A percentile compares a stretch with the other conserved stretches of the same genome.
These are phyloP conservation scores for Gouania willdenowi DNA, from an alignment of 2,797 vertebrate genomes.

Conservation along the genomic window DNA sequence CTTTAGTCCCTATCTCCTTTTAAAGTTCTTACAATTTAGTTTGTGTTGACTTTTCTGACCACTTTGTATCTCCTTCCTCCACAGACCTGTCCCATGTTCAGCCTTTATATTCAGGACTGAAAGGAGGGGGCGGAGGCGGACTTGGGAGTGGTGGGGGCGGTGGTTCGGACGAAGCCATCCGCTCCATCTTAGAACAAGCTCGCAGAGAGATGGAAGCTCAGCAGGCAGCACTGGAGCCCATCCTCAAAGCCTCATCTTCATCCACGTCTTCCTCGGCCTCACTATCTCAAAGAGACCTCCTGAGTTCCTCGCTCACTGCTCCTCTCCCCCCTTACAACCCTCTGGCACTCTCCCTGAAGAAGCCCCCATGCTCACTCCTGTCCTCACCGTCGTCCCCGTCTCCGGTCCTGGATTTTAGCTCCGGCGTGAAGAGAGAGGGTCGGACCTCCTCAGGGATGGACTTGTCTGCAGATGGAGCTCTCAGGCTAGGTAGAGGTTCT, in stretches of 20 bases:
- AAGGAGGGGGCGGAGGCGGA: conserved; percentile 66
- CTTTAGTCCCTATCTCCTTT: conserved; percentile 7
- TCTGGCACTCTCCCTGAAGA: conserved; percentile 88
- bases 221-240: conserved; percentile 87
- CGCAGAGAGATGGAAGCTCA: conserved; percentile 96
- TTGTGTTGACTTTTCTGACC: conserved; percentile 6
- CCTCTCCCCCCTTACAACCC: conserved; percentile 84
- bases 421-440: conserved; percentile 82
- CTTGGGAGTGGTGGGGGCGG: conserved; percentile 60
- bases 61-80: conserved; percentile 16
- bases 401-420: conserved; percentile 80
- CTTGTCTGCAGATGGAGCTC: conserved; percentile 74
- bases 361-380: conserved; percentile 72
- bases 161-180: conserved; percentile 90
- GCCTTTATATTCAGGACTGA: conserved; percentile 78
- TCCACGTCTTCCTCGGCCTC: conserved; percentile 79
- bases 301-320: conserved; percentile 72
- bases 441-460: conserved; percentile 76
- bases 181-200: conserved; percentile 93
- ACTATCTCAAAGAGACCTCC: conserved; percentile 68
- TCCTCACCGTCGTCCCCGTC: conserved; percentile 77
- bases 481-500: conserved; percentile 72
- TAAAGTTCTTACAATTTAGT: not conserved
- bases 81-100: conserved; percentile 86
- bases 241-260: conserved; percentile 85